phyloP scores from a whole-genome alignment of 2,797 vertebrate genomes.

The Macropus fuliginosus region DNA sequence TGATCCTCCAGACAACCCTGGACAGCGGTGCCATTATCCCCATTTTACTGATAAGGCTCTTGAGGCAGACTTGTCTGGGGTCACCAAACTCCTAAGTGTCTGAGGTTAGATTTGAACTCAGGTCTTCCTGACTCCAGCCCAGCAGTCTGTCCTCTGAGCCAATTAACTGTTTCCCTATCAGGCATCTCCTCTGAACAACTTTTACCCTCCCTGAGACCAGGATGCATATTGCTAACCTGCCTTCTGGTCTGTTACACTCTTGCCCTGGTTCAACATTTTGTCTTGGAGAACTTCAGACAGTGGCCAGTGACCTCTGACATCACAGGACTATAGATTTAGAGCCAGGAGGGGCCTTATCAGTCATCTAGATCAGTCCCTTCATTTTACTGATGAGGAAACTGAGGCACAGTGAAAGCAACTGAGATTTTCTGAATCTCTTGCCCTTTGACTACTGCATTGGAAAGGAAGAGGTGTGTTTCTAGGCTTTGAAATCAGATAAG shows the following conservation, averaged over 20 bases:
- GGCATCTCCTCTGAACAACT: not conserved
- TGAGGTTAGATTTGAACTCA: not conserved
- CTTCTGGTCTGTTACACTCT: not conserved
- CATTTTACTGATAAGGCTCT: not conserved
- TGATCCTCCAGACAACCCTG: not conserved
- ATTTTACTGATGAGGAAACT: not conserved
- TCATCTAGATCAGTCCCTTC: not conserved
- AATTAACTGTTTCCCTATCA: not conserved
- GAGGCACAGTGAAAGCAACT: not conserved
- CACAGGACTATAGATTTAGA: not conserved
- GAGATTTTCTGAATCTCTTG: not conserved
- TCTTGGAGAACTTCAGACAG: not conserved
- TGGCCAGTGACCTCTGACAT: not conserved
- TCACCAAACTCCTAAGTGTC: not conserved
- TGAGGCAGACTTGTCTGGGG: not conserved
- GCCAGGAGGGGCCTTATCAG: not conserved
- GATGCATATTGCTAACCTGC: not conserved
- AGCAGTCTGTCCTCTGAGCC: not conserved
- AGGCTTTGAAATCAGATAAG: not conserved
- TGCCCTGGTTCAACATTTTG: not conserved
- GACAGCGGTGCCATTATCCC: not conserved
- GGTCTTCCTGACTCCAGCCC: not conserved
- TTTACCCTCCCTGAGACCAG: too few relatives aligned
- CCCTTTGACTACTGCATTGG: not conserved
- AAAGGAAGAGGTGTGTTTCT: not conserved